These are phyloP conservation scores for Gadopsis bispinosus DNA, from an alignment of 2,797 vertebrate genomes.

Conservation along the genomic window DNA sequence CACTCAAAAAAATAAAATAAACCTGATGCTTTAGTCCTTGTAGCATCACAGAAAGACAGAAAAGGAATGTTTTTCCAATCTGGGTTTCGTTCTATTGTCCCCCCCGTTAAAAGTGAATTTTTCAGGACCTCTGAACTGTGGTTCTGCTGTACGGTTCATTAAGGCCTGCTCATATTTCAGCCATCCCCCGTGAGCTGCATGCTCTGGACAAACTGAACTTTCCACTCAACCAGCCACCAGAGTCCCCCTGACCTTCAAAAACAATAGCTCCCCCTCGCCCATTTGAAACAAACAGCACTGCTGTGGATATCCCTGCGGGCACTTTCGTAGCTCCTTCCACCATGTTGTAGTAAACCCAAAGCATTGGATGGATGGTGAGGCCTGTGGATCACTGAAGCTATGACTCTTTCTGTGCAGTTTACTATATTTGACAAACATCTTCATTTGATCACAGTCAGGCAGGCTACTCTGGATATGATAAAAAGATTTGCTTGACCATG, in stretches of 20 bases:
- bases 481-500: not conserved
- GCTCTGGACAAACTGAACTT: constrained; percentile 47
- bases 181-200: constrained; percentile 25
- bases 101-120: constrained; percentile 48
- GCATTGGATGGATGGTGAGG: constrained; percentile 27
- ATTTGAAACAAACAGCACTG: constrained; percentile 37
- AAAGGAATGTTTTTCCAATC: constrained; percentile 31
- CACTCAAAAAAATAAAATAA: not conserved
- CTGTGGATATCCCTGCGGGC: constrained; percentile 31
- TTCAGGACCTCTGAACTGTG: constrained; percentile 62
- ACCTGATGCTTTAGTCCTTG: constrained; percentile 13
- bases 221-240: constrained; percentile 41
- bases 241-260: constrained; percentile 63
- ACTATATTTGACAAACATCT: constrained; percentile 17
- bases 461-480: not conserved
- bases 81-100: not conserved
- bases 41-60: constrained; percentile 26
- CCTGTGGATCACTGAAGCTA: constrained; percentile 13
- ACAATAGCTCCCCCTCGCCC: constrained; percentile 12
- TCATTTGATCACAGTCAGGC: not conserved
- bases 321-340: not conserved
- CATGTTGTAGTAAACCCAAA: constrained; percentile 28
- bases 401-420: not conserved
- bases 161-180: constrained; percentile 65
- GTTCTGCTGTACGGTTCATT: constrained; percentile 62